Conservation (phyloP, 2,113 vertebrate genomes). For the Penelope pileata region DNA sequence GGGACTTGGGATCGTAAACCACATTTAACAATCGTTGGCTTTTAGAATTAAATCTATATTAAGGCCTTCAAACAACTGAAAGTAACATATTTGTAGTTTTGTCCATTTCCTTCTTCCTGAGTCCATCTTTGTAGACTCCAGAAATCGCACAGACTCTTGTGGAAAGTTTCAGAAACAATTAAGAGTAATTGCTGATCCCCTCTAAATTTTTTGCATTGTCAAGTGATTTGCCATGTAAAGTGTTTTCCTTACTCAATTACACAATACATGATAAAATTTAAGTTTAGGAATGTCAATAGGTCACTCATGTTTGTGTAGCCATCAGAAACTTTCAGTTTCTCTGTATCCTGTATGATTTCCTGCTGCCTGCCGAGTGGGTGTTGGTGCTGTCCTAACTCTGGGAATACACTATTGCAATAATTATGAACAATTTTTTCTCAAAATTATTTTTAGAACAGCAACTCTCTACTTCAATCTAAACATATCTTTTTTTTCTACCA, state of each 20-base stretch:
- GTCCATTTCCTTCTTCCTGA: not conserved
- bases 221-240: not conserved
- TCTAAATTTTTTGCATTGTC: not conserved
- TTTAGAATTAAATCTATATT: not conserved
- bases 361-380: not conserved
- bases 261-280: not conserved
- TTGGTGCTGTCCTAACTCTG: not conserved
- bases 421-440: slow-evolving; percentile 3
- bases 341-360: not conserved
- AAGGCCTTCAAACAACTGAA: not conserved
- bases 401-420: slow-evolving; percentile 21
- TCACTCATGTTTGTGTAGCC: not conserved
- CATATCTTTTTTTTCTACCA: not conserved
- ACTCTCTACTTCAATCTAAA: slow-evolving; percentile 16
- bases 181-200: not conserved
- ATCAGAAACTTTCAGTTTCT: not conserved
- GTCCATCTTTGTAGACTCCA: not conserved
- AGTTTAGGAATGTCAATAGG: not conserved
- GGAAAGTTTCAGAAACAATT: not conserved
- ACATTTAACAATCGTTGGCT: rapidly evolving
- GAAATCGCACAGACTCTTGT: not conserved
- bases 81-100: not conserved
- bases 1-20: not conserved
- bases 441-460: slow-evolving; percentile 45
- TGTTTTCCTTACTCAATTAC: not conserved